Evolutionary conservation across 1,140 invertebrate species (phyloP), one percentile per base, ranked within the genome.

Genomic region (Armadillidium nasatum): DNA sequence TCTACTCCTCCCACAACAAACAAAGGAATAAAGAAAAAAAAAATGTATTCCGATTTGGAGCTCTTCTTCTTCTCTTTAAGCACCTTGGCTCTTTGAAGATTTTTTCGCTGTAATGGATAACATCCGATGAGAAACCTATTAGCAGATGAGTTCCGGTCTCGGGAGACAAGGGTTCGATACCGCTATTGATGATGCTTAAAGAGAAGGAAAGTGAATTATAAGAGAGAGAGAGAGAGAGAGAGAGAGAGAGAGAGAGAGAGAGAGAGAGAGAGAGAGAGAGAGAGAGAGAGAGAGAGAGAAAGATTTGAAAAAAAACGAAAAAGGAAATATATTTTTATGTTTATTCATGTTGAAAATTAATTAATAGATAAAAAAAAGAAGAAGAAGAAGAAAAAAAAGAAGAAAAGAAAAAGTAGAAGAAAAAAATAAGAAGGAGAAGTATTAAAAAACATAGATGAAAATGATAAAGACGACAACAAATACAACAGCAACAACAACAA

Each of bases 141-240:
- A 60, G 50, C 50, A 60, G 50, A 60, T 60, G 50, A 60, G 50
- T 19, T 60, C 50, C 50, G 50, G 11, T 19, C 50, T 60, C 50
- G 19, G 19, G 50, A 60, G 50, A 60, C 50, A 13, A 2, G 19
- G 50, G 50, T 60, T 60, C 50, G 50, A 60, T 60, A 60, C 50
- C 50, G 50, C 50, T 60, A 60, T 60, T 60, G 50, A 60, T 60
- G 50, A 60, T 60, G 50, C 50, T 60, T 60, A 60, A 60, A 60
- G 50, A 60, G 50, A 60, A 19, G 50, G 50, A 19, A 60, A 60
- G 11, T 13, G 50, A 60, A 15, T 2, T 60, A 60, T 19, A 60
- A 60, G 50, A 60, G 50, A 19, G 50, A 60, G 11, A 15, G 11
- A 19, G 50, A 60, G 19, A 60, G 50, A 13, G 50, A 60, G 19